Evolutionary conservation across 2,888 invertebrate genomes (phyloP).

Genomic region (Pterostichus niger): DNA sequence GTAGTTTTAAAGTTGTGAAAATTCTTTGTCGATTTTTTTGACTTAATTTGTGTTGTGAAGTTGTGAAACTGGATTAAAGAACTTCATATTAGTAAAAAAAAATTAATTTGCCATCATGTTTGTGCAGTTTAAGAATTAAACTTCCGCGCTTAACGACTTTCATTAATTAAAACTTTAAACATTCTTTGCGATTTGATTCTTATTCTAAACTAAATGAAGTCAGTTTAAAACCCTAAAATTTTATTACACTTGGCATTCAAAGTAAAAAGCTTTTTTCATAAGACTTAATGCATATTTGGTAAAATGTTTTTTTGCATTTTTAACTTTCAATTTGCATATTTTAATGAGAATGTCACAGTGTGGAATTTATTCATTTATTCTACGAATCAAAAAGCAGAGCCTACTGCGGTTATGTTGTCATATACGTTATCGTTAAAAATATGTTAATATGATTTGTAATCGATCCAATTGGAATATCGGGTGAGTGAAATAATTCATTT

Average conservation of each 20-base stretch:
- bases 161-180: slow-evolving; percentile 14
- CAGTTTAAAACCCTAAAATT: not conserved
- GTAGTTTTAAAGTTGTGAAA: too few relatives aligned
- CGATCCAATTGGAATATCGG: not conserved
- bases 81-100: too few relatives aligned
- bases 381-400: slow-evolving; percentile 10
- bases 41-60: too few relatives aligned
- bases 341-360: slow-evolving; percentile 8
- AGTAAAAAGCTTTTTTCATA: not conserved
- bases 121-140: too few relatives aligned
- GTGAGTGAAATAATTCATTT: too few relatives aligned
- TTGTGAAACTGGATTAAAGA: too few relatives aligned
- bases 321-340: slow-evolving; percentile 22
- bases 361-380: slow-evolving; percentile 33
- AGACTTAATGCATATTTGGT: slow-evolving; percentile 12
- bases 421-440: slow-evolving; percentile 1
- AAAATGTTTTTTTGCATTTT: slow-evolving; percentile 29
- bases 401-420: slow-evolving; percentile 2
- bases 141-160: not conserved
- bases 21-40: too few relatives aligned
- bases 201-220: slow-evolving; percentile 1
- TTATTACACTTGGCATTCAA: not conserved
- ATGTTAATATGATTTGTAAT: slow-evolving; percentile 9
- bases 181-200: not conserved
- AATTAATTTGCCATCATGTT: too few relatives aligned